These are phyloP conservation scores for Ptilorrhoa leucosticta DNA, from an alignment of 2,113 vertebrate species.

Conservation along the genomic window DNA sequence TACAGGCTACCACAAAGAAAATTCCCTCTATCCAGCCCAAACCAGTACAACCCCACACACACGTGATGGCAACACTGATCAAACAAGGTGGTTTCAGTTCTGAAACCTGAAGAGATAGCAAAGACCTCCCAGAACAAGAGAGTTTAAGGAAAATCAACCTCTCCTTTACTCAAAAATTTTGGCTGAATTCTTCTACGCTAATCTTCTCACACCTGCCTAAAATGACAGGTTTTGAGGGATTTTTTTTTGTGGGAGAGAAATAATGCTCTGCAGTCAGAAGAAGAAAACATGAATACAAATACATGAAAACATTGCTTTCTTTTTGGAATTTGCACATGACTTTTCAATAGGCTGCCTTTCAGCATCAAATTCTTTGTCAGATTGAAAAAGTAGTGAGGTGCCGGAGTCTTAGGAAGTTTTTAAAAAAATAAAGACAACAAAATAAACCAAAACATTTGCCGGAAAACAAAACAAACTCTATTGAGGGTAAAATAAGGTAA, in stretches of 20 bases:
- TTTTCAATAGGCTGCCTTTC: neutral
- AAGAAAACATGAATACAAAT: neutral
- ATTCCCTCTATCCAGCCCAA: neutral
- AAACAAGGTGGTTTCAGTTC: neutral
- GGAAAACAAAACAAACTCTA: neutral
- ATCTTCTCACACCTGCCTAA: neutral
- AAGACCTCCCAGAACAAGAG: neutral
- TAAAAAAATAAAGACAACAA: neutral
- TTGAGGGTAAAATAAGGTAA: neutral
- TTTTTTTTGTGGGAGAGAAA: neutral
- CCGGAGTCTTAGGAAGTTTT: neutral
- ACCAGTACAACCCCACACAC: neutral
- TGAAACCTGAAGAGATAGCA: neutral
- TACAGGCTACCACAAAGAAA: neutral
- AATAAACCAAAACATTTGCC: neutral
- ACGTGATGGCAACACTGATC: accelerated
- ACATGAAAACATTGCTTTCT: neutral
- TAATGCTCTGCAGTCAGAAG: neutral
- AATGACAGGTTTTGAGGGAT: neutral
- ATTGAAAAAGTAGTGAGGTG: neutral
- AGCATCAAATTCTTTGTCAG: neutral
- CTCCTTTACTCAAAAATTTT: neutral
- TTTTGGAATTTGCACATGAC: neutral
- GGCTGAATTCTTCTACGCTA: neutral
- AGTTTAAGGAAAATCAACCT: neutral